Conservation (phyloP, 37 sponge, comb jelly and placozoan genomes). For the Tethya wilhelma region DNA sequence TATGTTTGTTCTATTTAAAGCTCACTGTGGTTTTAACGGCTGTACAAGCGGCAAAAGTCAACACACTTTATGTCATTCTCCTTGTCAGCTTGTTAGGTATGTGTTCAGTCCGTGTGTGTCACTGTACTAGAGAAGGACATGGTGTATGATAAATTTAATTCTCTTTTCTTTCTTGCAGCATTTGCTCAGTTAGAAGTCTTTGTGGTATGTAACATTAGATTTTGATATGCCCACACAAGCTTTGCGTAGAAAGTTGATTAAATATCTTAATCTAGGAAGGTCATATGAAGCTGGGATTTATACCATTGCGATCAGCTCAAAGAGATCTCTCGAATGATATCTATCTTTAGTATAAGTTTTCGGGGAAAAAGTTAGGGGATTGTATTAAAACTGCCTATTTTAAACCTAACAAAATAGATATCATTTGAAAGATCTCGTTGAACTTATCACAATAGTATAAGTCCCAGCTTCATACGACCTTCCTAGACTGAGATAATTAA, state of each 20-base stretch:
- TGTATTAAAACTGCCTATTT: too few relatives aligned
- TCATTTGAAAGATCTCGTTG: too few relatives aligned
- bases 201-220: conserved; percentile 37
- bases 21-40: conserved; percentile 26
- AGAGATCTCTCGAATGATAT: too few relatives aligned
- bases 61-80: conserved; percentile 25
- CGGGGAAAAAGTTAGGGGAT: neutral
- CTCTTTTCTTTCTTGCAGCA: conserved; percentile 21
- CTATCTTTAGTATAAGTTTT: too few relatives aligned
- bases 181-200: conserved; percentile 46
- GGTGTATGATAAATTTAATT: conserved; percentile 12
- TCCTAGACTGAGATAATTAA: too few relatives aligned
- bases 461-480: too few relatives aligned
- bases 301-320: too few relatives aligned
- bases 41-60: conserved; percentile 26
- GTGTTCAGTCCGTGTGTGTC: conserved; percentile 10
- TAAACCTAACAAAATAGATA: too few relatives aligned
- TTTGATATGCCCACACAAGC: neutral
- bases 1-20: neutral
- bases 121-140: neutral
- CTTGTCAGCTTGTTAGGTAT: conserved; percentile 52
- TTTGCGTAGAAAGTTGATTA: too few relatives aligned
- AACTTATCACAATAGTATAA: too few relatives aligned
- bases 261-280: too few relatives aligned
- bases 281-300: too few relatives aligned